Conservation (phyloP, 1,140 invertebrate genomes). For the Drosophila pseudoobscura region DNA sequence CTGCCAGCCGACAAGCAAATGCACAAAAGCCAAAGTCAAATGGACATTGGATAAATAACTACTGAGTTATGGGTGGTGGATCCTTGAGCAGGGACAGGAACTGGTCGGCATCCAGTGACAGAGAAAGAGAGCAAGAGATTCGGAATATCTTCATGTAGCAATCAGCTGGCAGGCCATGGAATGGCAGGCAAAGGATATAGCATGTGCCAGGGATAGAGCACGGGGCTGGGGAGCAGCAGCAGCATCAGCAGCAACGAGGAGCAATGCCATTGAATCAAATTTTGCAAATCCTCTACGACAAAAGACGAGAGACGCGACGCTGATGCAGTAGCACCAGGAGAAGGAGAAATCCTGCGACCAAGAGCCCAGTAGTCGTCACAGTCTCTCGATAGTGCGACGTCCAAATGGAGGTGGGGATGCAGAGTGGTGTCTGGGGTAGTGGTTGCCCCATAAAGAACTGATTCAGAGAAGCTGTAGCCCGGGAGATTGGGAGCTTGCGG, state of each 20-base stretch:
- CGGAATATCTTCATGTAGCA: constrained; percentile 75
- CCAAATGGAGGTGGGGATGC: constrained; percentile 12
- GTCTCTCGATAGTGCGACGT: constrained; percentile 42
- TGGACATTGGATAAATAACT: constrained; percentile 79
- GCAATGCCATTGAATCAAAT: constrained; percentile 68
- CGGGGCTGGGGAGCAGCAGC: constrained; percentile 10
- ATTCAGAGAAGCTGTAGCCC: too few species aligned
- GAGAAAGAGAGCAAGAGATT: constrained; percentile 45
- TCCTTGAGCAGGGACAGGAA: constrained; percentile 29
- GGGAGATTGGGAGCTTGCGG: too few species aligned
- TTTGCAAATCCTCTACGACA: constrained; percentile 72
- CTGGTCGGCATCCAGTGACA: too few species aligned
- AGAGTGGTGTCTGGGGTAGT: constrained; percentile 10
- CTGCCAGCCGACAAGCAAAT: constrained; percentile 39
- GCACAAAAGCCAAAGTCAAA: constrained; percentile 67
- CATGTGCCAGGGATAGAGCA: constrained; percentile 8
- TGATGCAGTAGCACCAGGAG: constrained; percentile 3
- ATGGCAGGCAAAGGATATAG: too few species aligned
- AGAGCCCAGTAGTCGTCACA: too few species aligned
- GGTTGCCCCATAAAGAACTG: constrained; percentile 1
- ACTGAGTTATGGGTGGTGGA: constrained; percentile 72
- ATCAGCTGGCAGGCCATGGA: constrained; percentile 49
- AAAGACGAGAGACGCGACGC: constrained; percentile 56
- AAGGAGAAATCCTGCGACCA: too few species aligned
- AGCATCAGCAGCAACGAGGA: constrained; percentile 31